Evolutionary conservation across 1,140 invertebrate genomes (phyloP).

Genomic region (Charaxes varanes): DNA sequence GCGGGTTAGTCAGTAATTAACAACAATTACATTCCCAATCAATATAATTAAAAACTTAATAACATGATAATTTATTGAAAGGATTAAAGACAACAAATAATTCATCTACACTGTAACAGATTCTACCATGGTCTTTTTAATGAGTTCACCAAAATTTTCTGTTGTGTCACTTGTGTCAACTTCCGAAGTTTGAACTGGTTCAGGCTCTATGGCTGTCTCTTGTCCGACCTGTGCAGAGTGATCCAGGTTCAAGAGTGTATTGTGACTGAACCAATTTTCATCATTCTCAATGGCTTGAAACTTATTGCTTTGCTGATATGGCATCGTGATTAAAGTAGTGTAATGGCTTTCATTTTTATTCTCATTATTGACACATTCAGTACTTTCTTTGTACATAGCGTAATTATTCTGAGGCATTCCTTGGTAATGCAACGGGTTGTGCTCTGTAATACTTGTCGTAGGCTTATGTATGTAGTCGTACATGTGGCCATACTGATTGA

Average conservation of each 20-base stretch:
- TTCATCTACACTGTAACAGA: constrained; percentile 85
- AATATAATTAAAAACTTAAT: constrained; percentile 65
- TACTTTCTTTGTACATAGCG: constrained; percentile 56
- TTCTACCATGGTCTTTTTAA: constrained; percentile 94
- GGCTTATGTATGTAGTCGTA: constrained; percentile 68
- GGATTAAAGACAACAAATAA: constrained; percentile 59
- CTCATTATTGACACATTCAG: constrained; percentile 49
- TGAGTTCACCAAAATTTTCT: constrained; percentile 93
- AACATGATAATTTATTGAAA: constrained; percentile 57
- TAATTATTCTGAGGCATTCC: constrained; percentile 51
- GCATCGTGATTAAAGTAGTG: constrained; percentile 74
- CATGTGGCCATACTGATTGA: constrained; percentile 74
- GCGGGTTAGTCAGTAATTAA: background rate
- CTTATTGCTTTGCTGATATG: constrained; percentile 77
- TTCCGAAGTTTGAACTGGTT: constrained; percentile 26
- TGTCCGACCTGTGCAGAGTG: constrained; percentile 75
- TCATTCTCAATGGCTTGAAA: constrained; percentile 74
- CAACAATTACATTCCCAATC: constrained; percentile 26
- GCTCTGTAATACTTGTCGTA: constrained; percentile 40
- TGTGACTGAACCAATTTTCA: constrained; percentile 68
- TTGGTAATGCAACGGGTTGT: constrained; percentile 48
- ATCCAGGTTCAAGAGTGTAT: constrained; percentile 54
- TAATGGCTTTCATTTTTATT: constrained; percentile 72
- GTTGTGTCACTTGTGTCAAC: constrained; percentile 40
- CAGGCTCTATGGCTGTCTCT: constrained; percentile 77